Conservation (phyloP, 2,797 vertebrate genomes). For the Lutjanus argentimaculatus region DNA sequence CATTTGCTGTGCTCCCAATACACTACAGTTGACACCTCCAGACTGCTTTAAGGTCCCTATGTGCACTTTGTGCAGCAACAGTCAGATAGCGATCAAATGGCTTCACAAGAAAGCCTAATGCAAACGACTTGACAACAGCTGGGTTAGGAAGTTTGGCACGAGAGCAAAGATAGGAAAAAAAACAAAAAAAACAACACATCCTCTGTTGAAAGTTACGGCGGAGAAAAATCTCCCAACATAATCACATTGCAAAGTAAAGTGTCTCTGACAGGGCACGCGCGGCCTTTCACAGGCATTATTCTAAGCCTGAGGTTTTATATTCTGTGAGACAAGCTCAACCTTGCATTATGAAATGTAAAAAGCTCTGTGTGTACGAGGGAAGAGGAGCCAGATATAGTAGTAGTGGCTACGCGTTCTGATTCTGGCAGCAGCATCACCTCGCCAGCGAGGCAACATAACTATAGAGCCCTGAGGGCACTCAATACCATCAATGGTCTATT, state of each 20-base stretch:
- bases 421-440: conserved; percentile 50
- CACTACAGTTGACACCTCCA: conserved; percentile 23
- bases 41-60: conserved; percentile 19
- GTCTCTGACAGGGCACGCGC: conserved; percentile 61
- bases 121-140: conserved; percentile 49
- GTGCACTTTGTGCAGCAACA: conserved; percentile 34
- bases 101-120: conserved; percentile 59
- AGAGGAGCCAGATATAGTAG: conserved; percentile 64
- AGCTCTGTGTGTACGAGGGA: conserved; percentile 40
- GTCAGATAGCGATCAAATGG: conserved; percentile 63
- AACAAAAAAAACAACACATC: conserved; percentile 31
- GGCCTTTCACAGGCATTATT: conserved; percentile 73
- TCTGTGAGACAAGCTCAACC: conserved; percentile 72
- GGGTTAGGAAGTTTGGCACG: conserved; percentile 55
- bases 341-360: conserved; percentile 78
- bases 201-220: conserved; percentile 48
- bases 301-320: conserved; percentile 73
- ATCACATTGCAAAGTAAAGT: conserved; percentile 62
- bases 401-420: conserved; percentile 42
- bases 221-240: conserved; percentile 60
- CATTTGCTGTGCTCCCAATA: conserved; percentile 18
- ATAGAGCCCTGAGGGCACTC: conserved; percentile 71
- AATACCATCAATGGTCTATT: conserved; percentile 84
- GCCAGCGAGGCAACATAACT: conserved; percentile 64
- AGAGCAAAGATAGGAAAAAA: conserved; percentile 5